Conservation (phyloP, 2,797 vertebrate genomes). For the Peromyscus eremicus region DNA sequence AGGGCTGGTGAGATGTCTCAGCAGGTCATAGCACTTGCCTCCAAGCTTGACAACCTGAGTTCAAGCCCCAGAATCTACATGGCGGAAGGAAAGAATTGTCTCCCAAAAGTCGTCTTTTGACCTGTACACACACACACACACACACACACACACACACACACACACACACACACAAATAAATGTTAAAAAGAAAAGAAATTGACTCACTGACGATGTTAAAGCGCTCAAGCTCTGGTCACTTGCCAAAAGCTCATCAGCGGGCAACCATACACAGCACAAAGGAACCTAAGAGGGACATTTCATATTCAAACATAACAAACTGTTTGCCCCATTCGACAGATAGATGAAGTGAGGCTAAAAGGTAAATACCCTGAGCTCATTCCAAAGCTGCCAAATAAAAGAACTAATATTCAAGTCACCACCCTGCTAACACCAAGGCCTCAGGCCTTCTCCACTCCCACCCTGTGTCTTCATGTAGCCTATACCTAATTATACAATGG, state of each 20-base stretch:
- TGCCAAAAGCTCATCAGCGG: background rate
- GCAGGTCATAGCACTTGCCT: background rate
- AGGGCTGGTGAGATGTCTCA: background rate
- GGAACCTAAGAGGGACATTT: background rate
- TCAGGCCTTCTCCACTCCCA: background rate
- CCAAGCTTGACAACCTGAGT: background rate
- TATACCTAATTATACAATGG: background rate
- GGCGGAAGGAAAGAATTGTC: background rate
- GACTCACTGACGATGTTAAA: background rate
- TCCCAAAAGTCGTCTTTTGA: background rate
- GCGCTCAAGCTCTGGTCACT: background rate
- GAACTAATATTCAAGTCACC: background rate
- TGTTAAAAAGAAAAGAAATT: background rate
- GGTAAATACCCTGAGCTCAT: background rate
- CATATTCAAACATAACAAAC: background rate
- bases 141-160: background rate
- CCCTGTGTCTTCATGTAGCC: background rate
- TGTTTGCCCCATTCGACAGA: background rate
- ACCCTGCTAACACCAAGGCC: background rate
- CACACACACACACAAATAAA: background rate
- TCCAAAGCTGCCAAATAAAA: conserved; percentile 59
- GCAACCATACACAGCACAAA: background rate
- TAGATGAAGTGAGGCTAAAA: background rate
- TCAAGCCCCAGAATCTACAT: background rate
- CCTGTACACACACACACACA: background rate